Conservation (phyloP, 2,888 invertebrate genomes). For the Eristalis arbustorum region DNA sequence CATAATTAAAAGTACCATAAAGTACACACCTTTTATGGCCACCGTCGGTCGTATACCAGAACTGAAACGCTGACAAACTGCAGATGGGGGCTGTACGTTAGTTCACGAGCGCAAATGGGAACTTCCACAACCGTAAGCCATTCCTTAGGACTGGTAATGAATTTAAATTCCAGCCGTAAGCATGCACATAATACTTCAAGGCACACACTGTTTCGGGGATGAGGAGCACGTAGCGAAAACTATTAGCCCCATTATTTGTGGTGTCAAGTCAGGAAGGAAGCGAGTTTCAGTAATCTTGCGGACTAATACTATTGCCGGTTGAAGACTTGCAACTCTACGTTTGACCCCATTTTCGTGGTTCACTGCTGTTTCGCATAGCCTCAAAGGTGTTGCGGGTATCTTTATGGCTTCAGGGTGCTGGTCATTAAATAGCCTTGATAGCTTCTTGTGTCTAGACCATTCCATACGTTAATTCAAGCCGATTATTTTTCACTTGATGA, state of each 20-base stretch:
- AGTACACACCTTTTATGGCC: not conserved
- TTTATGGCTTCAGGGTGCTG: constrained; percentile 35
- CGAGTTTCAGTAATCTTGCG: not conserved
- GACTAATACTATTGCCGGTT: not conserved
- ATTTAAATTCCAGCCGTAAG: constrained; percentile 33
- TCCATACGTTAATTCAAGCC: constrained; percentile 59
- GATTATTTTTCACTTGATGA: constrained; percentile 57
- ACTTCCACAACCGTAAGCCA: not conserved
- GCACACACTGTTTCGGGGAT: not conserved
- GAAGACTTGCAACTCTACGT: not conserved
- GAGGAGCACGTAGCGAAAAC: not conserved
- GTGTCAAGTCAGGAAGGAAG: not conserved
- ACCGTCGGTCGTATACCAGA: not conserved
- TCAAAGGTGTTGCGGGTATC: constrained; percentile 17
- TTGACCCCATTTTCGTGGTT: constrained; percentile 45
- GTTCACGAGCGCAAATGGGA: not conserved
- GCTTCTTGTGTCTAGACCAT: constrained; percentile 48
- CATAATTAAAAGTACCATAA: not conserved
- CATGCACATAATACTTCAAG: constrained; percentile 18
- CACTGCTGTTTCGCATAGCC: constrained; percentile 43
- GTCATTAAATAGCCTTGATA: constrained; percentile 48
- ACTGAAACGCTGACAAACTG: not conserved
- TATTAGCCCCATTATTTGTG: constrained; percentile 36
- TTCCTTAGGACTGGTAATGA: constrained; percentile 35
- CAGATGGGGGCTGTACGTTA: not conserved